A percentile compares a stretch with the other conserved stretches of the same genome.
phyloP scores from a whole-genome alignment of 2,888 invertebrate genomes.

The Anoncus sp. region DNA sequence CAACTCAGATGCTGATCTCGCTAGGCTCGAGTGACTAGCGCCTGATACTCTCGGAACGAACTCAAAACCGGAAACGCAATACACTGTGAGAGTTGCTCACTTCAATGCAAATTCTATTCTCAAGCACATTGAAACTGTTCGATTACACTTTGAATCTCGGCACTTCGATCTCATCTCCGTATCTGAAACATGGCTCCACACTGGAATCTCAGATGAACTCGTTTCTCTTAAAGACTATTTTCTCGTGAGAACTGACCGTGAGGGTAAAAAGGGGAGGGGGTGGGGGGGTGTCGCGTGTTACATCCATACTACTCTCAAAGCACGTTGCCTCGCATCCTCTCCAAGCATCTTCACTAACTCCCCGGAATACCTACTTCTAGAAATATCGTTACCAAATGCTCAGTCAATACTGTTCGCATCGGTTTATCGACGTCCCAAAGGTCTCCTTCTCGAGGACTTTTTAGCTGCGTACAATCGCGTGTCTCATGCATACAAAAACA shows the following conservation, averaged over 20 bases:
- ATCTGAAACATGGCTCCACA: slow-evolving; percentile 22
- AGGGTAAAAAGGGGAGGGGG: slow-evolving; percentile 14
- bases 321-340: background rate
- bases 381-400: background rate
- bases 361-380: slow-evolving; percentile 26
- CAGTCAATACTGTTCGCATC: background rate
- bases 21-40: no score
- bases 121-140: slow-evolving; percentile 6
- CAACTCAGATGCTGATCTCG: no score
- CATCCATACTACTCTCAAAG: slow-evolving; percentile 42
- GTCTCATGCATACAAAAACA: slow-evolving; percentile 16
- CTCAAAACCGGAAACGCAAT: no score
- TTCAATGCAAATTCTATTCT: slow-evolving; percentile 15
- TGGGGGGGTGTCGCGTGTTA: slow-evolving; percentile 47
- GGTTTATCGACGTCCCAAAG: slow-evolving; percentile 24
- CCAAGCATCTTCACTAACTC: slow-evolving; percentile 9
- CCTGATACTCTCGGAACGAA: no score
- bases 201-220: slow-evolving; percentile 10
- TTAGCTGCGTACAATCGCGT: background rate
- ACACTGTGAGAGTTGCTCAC: background rate
- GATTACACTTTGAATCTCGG: background rate
- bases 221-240: slow-evolving; percentile 14
- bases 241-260: slow-evolving; percentile 31
- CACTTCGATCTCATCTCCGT: slow-evolving; percentile 10
- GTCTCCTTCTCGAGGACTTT: background rate